Base-by-base conservation (phyloP, 2,888 invertebrate genomes). In the Saturnia japonica region DNA sequence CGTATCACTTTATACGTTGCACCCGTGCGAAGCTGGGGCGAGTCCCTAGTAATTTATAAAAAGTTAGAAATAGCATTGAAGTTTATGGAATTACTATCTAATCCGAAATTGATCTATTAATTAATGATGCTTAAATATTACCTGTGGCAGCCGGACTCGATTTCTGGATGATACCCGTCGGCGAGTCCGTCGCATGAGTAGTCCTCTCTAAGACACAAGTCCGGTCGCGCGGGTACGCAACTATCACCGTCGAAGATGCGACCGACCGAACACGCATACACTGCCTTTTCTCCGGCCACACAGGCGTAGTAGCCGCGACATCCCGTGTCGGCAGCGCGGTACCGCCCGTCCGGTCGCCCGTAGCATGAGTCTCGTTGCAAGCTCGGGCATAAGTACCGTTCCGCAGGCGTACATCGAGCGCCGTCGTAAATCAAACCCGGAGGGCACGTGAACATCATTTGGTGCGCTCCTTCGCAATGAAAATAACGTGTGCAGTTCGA, bases 291-390 rank as follows among this genome's bases (percentile, higher is more conserved):
- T 1, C 95, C 95, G 72, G 87, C 88, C 28, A 89, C 88, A 83
- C 96, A 96, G 77, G 93, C 94, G 85, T 94, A 95, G 86, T 95
- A 95, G 16, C 95, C 94, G 67, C 95, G 93, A 79, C 95, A 95
- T 2, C 95, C 95, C 1, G 93, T 89, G 77, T 89, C 91, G 42
- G 84, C 81, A 34, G 91, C 90, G 40, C 92, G 91, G 84, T 95
- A 95, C 70, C 95, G 94, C 0, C 95, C 95, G 78, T 95, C 95
- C 14, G 90, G 77, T 60, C 94, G 93, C 2, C 90, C 90, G 72
- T 88, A 88, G 80, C 95, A 95, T 43, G 94, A 91, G 81, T 94
- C 94, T 22, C 85, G 85, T 75, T 94, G 94, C 71, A 91, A 81
- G 73, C 91, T 91, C 64, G 95, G 94, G 76, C 95, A 95, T 68